These are phyloP conservation scores for Drosophila watanabei DNA, from an alignment of 1,140 invertebrate genomes.

Conservation along the genomic window DNA sequence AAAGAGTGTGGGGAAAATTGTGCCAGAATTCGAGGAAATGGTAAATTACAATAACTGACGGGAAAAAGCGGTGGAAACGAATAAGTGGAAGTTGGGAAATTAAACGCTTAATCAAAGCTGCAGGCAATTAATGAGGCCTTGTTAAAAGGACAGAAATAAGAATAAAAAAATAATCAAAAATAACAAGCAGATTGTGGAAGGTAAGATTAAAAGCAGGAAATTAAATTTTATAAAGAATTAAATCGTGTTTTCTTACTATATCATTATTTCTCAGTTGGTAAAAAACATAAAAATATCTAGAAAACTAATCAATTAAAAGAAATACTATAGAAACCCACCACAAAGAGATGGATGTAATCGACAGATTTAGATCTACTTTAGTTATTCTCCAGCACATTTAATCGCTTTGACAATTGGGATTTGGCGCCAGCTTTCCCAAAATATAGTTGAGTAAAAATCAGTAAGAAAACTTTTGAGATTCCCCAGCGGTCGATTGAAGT, in stretches of 20 bases:
- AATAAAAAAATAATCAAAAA: background rate
- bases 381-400: background rate
- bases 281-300: background rate
- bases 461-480: constrained; percentile 3
- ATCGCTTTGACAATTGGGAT: constrained; percentile 15
- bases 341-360: background rate
- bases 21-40: constrained; percentile 32
- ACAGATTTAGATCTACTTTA: background rate
- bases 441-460: constrained; percentile 25
- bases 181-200: background rate
- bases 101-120: constrained; percentile 27
- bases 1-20: constrained; percentile 7
- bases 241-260: background rate
- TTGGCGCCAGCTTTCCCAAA: constrained; percentile 6
- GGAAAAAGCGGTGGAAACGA: background rate
- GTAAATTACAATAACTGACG: constrained; percentile 57
- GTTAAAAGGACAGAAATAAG: background rate
- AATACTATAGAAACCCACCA: too few relatives aligned
- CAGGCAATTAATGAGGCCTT: constrained; percentile 17
- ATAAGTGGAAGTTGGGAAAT: constrained; percentile 17
- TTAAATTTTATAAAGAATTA: background rate
- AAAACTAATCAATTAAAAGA: background rate
- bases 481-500: constrained; percentile 20
- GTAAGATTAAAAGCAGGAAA: background rate
- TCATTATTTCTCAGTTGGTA: too few relatives aligned